Evolutionary conservation across 1,140 invertebrate genomes (phyloP), one percentile per base, ranked within the genome.

Genomic region (Trinorchestia longiramus): DNA sequence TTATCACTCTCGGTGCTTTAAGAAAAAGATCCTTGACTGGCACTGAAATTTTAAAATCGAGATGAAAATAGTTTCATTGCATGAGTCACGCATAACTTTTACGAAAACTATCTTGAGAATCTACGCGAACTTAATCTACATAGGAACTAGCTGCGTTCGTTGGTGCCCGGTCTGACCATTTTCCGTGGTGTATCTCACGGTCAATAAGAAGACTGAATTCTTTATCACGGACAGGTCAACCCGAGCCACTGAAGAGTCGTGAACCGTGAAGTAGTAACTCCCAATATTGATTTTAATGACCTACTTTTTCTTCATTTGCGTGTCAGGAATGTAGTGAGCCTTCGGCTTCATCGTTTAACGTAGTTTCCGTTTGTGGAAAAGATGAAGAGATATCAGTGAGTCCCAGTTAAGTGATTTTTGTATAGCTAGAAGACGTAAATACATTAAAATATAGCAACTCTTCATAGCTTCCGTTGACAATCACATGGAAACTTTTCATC

Each of bases 241-340:
- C 44, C 8, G 40, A 4, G 43, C 8, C 36, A 94, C 15, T 47
- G 92, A 94, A 94, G 92, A 45, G 43, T n/a, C 44, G 19, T 94
- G 92, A 94, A 94, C 92, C 92, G 92, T 94, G 92, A 45, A 44
- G 92, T 45, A 45, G 43, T 94, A 43, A 47, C 92, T 45, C 44
- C 92, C 43, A 15, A 45, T 94, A 94, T 45, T 94, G 43, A 44
- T 45, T 43, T 94, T 94, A 94, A 94, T 94, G 92, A 94, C 43
- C 92, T 6, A 17, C 88, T 43, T 90, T 90, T 42, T 90, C n/a
- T 90, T 42, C 88, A 43, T 42, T 43, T 42, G 41, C 8, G 23
- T 41, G n/a, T 41, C 88, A 41, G 88, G 88, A 90, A 90, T 90
- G 88, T 28, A 36, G 23, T 42, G 41, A 42, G 88, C 88, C 88